Evolutionary conservation across 2,888 invertebrate genomes (phyloP), one percentile per base, ranked within the genome.

Genomic region (Clanis bilineata): DNA sequence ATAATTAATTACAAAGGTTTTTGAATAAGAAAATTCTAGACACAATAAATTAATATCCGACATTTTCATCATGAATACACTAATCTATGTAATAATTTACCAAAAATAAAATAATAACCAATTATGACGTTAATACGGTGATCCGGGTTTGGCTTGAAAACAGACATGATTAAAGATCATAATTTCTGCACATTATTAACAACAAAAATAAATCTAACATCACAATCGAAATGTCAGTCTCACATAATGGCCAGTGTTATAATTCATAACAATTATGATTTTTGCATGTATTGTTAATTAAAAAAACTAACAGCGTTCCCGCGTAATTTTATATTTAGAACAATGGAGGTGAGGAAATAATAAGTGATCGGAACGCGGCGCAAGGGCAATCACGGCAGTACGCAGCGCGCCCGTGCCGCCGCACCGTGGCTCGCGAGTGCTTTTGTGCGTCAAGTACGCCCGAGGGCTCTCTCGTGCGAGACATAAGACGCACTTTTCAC

Each of bases 261-360:
- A 36, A 43, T 44, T 56, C 10, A 44, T 15, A 55, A 10, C 44
- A 45, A 45, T 45, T 36, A 57, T 38, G 39, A 10, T 25, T 22
- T 45, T 45, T 28, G 43, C n/a, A 22, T 55, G 25, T 36, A 59
- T 45, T 56, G 59, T 59, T 56, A 56, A 23, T 45, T 23, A 22
- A 44, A 56, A 55, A 43, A 43, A 59, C 32, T 43, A 59, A 59
- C 3, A 12, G 1, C 23, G 25, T 56, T 56, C 44, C 59, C 56
- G 38, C 44, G 56, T 21, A 55, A 59, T 36, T 59, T 56, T 69
- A 65, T 66, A 70, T 69, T 70, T 63, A 58, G 66, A 67, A 71
- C 70, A 69, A 70, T 68, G 64, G 62, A 56, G 61, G 64, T 51
- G 61, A 57, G 58, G 47, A 57, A 57, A 57, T 57, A 57, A 60